A percentile compares a stretch with the other conserved stretches of the same genome.
Conservation (phyloP, 2,113 vertebrate species). For the Uria aalge region DNA sequence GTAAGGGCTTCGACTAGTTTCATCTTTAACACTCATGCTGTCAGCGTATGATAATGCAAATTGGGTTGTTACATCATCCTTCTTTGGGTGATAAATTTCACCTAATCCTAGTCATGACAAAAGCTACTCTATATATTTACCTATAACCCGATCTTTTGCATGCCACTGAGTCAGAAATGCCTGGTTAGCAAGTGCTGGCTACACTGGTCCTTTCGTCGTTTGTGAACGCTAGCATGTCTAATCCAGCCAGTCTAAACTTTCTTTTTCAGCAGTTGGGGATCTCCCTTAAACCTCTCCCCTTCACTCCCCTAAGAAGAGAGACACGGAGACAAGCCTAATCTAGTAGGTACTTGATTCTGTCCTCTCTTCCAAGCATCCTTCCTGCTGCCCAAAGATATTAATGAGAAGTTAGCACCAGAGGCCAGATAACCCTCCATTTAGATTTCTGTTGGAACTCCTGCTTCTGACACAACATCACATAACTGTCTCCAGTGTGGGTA, state of each 20-base stretch:
- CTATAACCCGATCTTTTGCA: background rate
- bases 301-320: background rate
- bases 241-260: background rate
- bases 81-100: background rate
- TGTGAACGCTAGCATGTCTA: background rate
- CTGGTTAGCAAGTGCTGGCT: background rate
- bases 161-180: background rate
- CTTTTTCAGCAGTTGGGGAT: background rate
- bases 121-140: background rate
- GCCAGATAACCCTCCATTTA: background rate
- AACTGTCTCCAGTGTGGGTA: background rate
- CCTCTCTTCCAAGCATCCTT: background rate
- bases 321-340: background rate
- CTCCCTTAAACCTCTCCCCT: background rate
- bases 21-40: background rate
- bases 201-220: background rate
- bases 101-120: background rate
- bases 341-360: background rate
- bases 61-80: background rate
- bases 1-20: background rate
- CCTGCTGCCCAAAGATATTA: background rate
- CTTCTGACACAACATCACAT: background rate
- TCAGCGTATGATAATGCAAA: background rate
- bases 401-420: background rate
- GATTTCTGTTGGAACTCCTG: background rate